Evolutionary conservation across 2,888 invertebrate genomes (phyloP).

Genomic region (Eumerus sabulonum): DNA sequence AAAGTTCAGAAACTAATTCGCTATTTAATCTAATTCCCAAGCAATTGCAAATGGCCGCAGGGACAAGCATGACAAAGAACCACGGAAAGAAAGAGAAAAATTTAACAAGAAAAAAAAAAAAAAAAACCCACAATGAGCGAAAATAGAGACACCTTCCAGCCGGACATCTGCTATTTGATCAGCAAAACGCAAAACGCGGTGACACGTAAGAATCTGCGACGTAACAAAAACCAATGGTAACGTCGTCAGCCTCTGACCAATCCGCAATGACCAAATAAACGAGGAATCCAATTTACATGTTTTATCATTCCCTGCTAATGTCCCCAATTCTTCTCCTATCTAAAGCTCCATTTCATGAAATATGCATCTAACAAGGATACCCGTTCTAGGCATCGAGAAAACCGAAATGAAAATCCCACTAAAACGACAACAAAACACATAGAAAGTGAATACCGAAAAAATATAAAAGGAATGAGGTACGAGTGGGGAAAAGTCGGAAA

Average conservation of each 20-base stretch:
- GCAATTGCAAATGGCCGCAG: too few species aligned
- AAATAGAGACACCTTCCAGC: not conserved
- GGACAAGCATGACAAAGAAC: too few species aligned
- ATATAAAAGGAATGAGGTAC: not conserved
- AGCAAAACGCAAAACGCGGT: conserved; percentile 28
- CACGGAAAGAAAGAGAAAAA: too few species aligned
- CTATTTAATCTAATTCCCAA: too few species aligned
- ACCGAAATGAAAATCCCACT: conserved; percentile 2
- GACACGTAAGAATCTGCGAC: conserved; percentile 13
- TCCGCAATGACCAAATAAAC: conserved; percentile 28
- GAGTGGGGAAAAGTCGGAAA: conserved; percentile 15
- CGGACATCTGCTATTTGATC: conserved; percentile 38
- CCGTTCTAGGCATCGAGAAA: conserved; percentile 4
- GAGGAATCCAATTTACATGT: conserved; percentile 54
- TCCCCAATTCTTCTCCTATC: conserved; percentile 10
- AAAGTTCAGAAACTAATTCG: too few species aligned
- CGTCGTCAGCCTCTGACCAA: conserved; percentile 20
- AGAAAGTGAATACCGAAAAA: conserved; percentile 1
- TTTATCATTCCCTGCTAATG: conserved; percentile 52
- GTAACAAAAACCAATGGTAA: conserved; percentile 25
- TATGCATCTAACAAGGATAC: conserved; percentile 37
- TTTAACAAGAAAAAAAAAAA: too few species aligned
- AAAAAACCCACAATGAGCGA: not conserved
- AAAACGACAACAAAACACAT: conserved; percentile 17
- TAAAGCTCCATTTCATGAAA: conserved; percentile 22